Percentiles rank a stretch among this genome's conserved stretches.
Conservation (phyloP, 2,888 invertebrate genomes). For the Allophyes oxyacanthae region DNA sequence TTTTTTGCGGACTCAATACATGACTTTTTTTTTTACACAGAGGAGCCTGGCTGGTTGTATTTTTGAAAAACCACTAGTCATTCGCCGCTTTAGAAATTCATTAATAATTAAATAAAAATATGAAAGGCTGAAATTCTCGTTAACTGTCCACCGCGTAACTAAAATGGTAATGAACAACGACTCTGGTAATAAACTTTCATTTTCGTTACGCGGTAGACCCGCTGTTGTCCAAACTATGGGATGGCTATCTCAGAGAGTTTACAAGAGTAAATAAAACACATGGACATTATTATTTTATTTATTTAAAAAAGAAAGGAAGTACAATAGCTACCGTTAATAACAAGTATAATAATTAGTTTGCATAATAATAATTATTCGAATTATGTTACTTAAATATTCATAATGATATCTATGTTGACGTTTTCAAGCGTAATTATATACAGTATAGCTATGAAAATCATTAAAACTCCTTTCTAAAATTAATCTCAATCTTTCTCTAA, state of each 20-base stretch:
- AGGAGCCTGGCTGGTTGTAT: no score
- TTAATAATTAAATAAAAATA: no score
- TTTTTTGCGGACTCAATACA: no score
- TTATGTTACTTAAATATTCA: conserved; percentile 67
- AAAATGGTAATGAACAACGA: no score
- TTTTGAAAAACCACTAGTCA: no score
- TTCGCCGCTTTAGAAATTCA: no score
- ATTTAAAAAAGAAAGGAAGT: conserved; percentile 78
- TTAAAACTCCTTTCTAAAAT: conserved; percentile 80
- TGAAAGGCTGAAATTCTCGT: no score
- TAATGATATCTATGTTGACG: conserved; percentile 63
- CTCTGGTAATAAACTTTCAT: no score
- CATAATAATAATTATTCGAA: conserved; percentile 69
- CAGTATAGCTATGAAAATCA: conserved; percentile 74
- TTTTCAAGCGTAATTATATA: conserved; percentile 76
- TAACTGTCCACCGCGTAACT: no score
- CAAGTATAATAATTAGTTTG: conserved; percentile 78
- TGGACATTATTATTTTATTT: conserved; percentile 66
- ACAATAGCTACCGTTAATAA: conserved; percentile 81
- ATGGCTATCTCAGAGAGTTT: background rate
- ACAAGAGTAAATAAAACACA: conserved; percentile 30
- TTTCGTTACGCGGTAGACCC: no score
- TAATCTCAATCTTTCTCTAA: conserved; percentile 86
- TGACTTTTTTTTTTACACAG: no score
- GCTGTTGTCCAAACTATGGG: no score